These are phyloP conservation scores for Chiroxiphia lanceolata DNA, from an alignment of 2,797 vertebrate species.

Conservation along the genomic window DNA sequence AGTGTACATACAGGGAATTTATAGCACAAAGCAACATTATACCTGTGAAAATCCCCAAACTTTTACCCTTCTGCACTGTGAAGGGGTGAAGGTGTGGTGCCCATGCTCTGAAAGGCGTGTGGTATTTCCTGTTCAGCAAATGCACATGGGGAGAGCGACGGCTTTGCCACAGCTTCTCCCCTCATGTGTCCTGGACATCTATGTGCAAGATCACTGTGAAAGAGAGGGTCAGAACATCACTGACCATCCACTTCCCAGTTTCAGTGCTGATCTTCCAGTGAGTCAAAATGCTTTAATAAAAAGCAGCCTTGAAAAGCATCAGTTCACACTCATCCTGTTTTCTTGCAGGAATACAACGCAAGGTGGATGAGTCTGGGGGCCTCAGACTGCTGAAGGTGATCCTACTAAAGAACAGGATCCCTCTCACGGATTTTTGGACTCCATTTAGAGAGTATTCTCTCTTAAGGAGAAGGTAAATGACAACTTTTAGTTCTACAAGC, in stretches of 20 bases:
- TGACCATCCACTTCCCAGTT: neutral
- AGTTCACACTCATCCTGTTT: neutral
- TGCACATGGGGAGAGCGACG: accelerated
- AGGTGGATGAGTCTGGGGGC: neutral
- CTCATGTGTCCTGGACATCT: accelerated
- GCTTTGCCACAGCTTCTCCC: neutral
- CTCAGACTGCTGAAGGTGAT: neutral
- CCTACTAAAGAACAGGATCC: neutral
- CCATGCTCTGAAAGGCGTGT: accelerated
- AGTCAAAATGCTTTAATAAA: neutral
- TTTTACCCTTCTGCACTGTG: neutral
- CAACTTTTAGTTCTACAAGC: neutral
- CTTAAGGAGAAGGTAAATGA: neutral
- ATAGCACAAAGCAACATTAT: neutral
- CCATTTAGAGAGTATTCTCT: neutral
- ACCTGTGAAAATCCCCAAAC: neutral
- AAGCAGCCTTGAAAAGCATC: neutral
- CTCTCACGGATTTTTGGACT: neutral
- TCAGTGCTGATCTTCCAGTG: neutral
- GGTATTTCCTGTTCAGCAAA: neutral
- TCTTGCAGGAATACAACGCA: neutral
- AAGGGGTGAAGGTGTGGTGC: neutral
- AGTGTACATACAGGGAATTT: neutral
- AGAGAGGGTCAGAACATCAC: neutral
- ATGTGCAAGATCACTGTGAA: neutral